Evolutionary conservation across 2,888 invertebrate species (phyloP).

Genomic region (Hylaea fasciaria): DNA sequence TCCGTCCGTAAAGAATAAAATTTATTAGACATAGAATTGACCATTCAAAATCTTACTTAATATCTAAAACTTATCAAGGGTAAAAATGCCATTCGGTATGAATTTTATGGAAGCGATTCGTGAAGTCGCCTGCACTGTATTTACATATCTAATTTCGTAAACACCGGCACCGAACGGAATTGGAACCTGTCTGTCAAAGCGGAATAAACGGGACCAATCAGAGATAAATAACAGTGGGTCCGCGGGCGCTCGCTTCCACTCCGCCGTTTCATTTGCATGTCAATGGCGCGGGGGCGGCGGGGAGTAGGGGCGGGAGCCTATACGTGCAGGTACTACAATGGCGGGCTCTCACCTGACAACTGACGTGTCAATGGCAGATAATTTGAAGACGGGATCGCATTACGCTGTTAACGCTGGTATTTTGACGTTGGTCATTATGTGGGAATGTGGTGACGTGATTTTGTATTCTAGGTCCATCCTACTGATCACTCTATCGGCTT

Average conservation of each 20-base stretch:
- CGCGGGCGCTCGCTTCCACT: slow-evolving; percentile 57
- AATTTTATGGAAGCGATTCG: slow-evolving; percentile 24
- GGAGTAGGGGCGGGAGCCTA: slow-evolving; percentile 29
- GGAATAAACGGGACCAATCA: slow-evolving; percentile 82
- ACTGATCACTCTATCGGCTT: neutral
- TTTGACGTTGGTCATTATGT: slow-evolving; percentile 42
- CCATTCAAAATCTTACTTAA: slow-evolving; percentile 12
- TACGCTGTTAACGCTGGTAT: slow-evolving; percentile 39
- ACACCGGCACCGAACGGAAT: slow-evolving; percentile 68
- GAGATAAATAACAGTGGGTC: slow-evolving; percentile 82
- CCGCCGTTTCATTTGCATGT: slow-evolving; percentile 78
- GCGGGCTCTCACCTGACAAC: slow-evolving; percentile 66
- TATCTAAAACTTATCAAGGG: slow-evolving; percentile 21
- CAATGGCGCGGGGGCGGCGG: slow-evolving; percentile 62
- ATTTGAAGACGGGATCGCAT: slow-evolving; percentile 38
- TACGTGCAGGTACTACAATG: slow-evolving; percentile 59
- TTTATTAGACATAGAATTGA: slow-evolving; percentile 27
- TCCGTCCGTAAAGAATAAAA: slow-evolving; percentile 19
- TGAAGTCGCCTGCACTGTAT: slow-evolving; percentile 40
- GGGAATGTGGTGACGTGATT: slow-evolving; percentile 34
- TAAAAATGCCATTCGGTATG: slow-evolving; percentile 27
- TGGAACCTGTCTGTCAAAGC: slow-evolving; percentile 79
- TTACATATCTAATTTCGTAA: slow-evolving; percentile 71
- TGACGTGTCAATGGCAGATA: slow-evolving; percentile 48
- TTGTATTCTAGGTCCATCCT: slow-evolving; percentile 16